Evolutionary conservation across 2,113 vertebrate species (phyloP).

Genomic region (Elachura formosa): DNA sequence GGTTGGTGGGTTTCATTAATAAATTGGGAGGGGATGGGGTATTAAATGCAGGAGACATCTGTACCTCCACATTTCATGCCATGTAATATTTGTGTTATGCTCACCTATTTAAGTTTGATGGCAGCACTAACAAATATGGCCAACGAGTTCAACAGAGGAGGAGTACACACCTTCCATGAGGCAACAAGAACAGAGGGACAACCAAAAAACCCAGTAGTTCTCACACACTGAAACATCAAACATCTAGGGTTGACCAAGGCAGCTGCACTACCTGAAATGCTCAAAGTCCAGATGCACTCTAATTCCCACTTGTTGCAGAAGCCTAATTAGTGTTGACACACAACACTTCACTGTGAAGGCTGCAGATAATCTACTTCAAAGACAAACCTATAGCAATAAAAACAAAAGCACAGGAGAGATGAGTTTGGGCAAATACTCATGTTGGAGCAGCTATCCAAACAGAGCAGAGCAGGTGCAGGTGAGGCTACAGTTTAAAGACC

Average conservation of each 20-base stretch:
- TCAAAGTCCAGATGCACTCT: background rate
- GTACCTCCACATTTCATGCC: background rate
- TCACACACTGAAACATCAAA: background rate
- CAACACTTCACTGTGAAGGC: background rate
- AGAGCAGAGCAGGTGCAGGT: background rate
- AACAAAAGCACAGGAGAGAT: background rate
- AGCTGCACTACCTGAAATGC: background rate
- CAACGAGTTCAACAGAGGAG: background rate
- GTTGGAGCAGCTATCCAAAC: background rate
- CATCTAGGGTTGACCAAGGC: background rate
- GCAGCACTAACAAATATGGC: background rate
- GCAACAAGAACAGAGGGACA: background rate
- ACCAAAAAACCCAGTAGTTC: background rate
- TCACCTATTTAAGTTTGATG: background rate
- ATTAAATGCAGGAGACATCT: background rate
- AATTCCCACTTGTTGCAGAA: background rate
- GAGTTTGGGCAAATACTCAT: background rate
- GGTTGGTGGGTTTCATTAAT: background rate
- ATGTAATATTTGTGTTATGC: background rate
- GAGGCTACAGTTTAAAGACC: background rate
- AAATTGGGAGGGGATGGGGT: background rate
- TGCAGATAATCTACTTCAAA: constrained; percentile 27
- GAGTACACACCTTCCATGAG: background rate
- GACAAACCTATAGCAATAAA: background rate
- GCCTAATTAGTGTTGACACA: constrained; percentile 7